Conservation (phyloP, 2,888 invertebrate genomes). For the Lasioglossum zephyrum region DNA sequence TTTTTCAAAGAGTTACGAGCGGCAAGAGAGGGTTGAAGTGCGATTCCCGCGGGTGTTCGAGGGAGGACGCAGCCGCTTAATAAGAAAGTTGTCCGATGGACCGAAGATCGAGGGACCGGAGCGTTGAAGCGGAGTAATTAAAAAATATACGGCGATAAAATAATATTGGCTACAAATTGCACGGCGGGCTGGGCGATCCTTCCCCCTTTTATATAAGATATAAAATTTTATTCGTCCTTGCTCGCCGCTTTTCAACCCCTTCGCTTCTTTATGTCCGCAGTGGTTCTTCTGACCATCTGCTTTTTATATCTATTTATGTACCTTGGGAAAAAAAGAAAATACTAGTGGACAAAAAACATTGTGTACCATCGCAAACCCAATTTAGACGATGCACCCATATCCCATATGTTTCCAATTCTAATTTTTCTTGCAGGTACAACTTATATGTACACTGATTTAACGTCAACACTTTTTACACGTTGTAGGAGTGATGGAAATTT, state of each 20-base stretch:
- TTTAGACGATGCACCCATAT: background rate
- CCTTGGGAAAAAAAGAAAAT: background rate
- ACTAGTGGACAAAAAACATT: too few species aligned
- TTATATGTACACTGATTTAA: too few species aligned
- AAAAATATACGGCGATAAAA: conserved; percentile 83
- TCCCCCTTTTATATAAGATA: conserved; percentile 74
- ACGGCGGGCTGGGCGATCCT: conserved; percentile 71
- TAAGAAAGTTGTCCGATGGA: conserved; percentile 75
- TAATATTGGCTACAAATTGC: conserved; percentile 83
- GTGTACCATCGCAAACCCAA: background rate
- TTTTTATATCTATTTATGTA: background rate
- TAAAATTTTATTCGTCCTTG: conserved; percentile 73
- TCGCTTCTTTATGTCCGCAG: conserved; percentile 54
- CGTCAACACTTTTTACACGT: too few species aligned
- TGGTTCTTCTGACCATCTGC: conserved; percentile 50
- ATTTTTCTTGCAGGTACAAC: too few species aligned
- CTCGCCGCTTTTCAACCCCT: conserved; percentile 38
- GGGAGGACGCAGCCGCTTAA: conserved; percentile 74
- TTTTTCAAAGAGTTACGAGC: conserved; percentile 21
- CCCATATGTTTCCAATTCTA: too few species aligned
- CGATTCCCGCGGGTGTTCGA: conserved; percentile 77
- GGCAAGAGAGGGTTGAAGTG: conserved; percentile 78
- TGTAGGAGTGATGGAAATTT: too few species aligned
- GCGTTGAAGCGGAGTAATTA: conserved; percentile 82
- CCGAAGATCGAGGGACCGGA: conserved; percentile 70